Percentiles rank a stretch among this genome's conserved stretches.
Evolutionary conservation across 2,113 vertebrate species (phyloP).

Genomic region (Dipodomys spectabilis): DNA sequence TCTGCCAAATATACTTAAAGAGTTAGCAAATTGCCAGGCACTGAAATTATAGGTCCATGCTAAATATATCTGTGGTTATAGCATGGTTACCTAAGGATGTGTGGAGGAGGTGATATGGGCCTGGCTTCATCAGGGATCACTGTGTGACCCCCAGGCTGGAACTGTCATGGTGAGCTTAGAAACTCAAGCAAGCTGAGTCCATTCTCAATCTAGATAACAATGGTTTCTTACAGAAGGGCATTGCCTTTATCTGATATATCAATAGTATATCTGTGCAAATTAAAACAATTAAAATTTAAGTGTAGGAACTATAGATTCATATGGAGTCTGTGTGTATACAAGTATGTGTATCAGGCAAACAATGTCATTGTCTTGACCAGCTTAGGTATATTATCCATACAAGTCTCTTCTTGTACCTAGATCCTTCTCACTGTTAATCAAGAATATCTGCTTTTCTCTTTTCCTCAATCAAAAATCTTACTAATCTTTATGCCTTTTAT

Average conservation of each 20-base stretch:
- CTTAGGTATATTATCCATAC: neutral
- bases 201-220: conserved; percentile 24
- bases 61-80: conserved; percentile 54
- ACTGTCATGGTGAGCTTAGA: neutral
- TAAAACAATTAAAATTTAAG: conserved; percentile 8
- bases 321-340: neutral
- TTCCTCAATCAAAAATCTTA: neutral
- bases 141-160: neutral
- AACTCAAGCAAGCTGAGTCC: neutral
- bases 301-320: neutral
- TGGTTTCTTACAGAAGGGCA: neutral
- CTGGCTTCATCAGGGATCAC: neutral
- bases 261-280: neutral
- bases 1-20: conserved; percentile 76
- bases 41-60: conserved; percentile 63
- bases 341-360: neutral
- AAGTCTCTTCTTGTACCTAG: neutral
- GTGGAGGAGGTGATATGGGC: neutral
- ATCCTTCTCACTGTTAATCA: neutral
- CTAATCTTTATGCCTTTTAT: neutral
- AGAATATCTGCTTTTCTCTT: neutral
- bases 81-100: neutral
- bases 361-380: neutral
- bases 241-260: neutral
- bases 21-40: conserved; percentile 64